Percentiles rank a stretch among this genome's conserved stretches.
phyloP scores from a whole-genome alignment of 2,888 invertebrate species.

The Nudaria mundana region DNA sequence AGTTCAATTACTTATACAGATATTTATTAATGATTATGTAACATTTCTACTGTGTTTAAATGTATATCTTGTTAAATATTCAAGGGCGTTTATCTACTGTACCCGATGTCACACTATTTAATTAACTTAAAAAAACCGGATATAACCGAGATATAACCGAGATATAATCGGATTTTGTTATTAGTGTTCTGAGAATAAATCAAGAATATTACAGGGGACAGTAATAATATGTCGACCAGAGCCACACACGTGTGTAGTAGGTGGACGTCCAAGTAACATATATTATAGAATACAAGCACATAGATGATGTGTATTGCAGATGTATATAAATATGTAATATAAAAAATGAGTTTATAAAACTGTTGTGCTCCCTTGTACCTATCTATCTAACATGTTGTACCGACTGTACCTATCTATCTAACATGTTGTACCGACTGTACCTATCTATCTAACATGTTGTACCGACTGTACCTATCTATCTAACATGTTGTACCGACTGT shows the following conservation, averaged over 20 bases:
- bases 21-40: constrained; percentile 13
- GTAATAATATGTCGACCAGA: no score
- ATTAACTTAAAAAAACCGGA: no score
- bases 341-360: constrained; percentile 50
- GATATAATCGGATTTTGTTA: no score
- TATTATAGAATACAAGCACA: constrained; percentile 6
- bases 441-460: constrained; percentile 52
- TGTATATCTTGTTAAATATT: constrained; percentile 22
- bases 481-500: constrained; percentile 57
- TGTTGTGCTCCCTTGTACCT: constrained; percentile 65
- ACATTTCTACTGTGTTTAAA: constrained; percentile 25
- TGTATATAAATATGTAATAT: constrained; percentile 31
- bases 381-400: constrained; percentile 58
- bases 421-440: constrained; percentile 59
- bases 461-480: no score
- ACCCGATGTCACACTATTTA: neutral
- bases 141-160: no score
- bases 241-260: no score
- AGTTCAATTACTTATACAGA: constrained; percentile 18
- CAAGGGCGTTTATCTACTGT: constrained; percentile 7
- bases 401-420: no score
- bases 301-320: constrained; percentile 18
- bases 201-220: no score
- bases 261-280: neutral
- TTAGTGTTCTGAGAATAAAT: no score